Evolutionary conservation across 2,113 vertebrate species (phyloP), one percentile per base, ranked within the genome.

Genomic region (Scomber colias): DNA sequence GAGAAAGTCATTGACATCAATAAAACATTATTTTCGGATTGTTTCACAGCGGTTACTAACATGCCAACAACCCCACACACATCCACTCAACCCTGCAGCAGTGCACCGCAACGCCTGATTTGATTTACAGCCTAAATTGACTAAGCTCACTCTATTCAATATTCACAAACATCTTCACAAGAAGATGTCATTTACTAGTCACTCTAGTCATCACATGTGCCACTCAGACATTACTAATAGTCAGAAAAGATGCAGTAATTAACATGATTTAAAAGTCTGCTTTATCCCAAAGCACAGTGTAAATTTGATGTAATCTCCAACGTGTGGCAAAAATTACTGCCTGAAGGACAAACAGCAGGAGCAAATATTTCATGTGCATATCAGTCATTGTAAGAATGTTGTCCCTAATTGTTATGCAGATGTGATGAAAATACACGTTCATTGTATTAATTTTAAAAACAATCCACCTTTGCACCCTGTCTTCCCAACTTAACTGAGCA

Each of bases 341-440:
- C 54, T n/a, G 19, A 31, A 14, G 63, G 67, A n/a, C 53, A 59
- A 67, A 66, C 53, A 16, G 40, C 8, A 3, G 45, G 24, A 4
- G 19, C 46, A 30, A 27, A 6, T 60, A 44, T 66, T 66, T 59
- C 16, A 17, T 7, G 15, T 49, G 13, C n/a, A 2, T 48, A 35
- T 66, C 62, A 40, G 9, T 50, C 50, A 16, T 35, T 62, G 60
- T 1, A 16, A 35, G 4, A 45, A 19, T 19, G 55, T 3, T 30
- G 7, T 45, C 27, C 27, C 44, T 21, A 35, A 45, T 53, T 55
- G 16, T 63, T n/a, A 56, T 24, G 17, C 27, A 48, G 49, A 9
- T 54, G 17, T 19, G 15, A 69, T 44, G 4, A 53, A 77, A 77
- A 77, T 61, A 24, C 24, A 46, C 13, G 12, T 53, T 46, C 35